Conservation (phyloP, 1,140 invertebrate genomes). For the Drosophila sproati region DNA sequence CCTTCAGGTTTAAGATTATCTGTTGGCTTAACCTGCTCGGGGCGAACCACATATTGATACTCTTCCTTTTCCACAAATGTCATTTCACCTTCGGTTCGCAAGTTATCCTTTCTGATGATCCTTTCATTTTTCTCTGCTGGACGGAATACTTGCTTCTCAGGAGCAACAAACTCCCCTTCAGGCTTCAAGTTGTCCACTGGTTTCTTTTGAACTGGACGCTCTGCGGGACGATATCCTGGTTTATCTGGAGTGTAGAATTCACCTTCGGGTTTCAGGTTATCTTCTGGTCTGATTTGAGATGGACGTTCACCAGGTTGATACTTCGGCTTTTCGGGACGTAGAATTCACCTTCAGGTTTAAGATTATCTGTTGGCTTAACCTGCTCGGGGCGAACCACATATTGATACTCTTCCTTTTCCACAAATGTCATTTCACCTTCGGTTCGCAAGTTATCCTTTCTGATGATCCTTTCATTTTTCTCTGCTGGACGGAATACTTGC, state of each 20-base stretch:
- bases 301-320: constrained; percentile 26
- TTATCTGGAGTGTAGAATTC: constrained; percentile 39
- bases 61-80: constrained; percentile 85
- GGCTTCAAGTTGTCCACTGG: too few species aligned
- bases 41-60: constrained; percentile 85
- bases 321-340: constrained; percentile 83
- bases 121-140: constrained; percentile 76
- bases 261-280: constrained; percentile 72
- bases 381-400: constrained; percentile 85
- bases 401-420: constrained; percentile 85
- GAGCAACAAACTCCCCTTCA: background rate
- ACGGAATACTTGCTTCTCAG: background rate
- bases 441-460: constrained; percentile 83
- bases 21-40: constrained; percentile 84
- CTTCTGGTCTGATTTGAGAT: constrained; percentile 21
- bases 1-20: constrained; percentile 84
- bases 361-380: constrained; percentile 86
- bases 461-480: constrained; percentile 86
- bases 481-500: constrained; percentile 47
- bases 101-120: constrained; percentile 85
- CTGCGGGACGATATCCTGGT: constrained; percentile 83
- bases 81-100: constrained; percentile 86
- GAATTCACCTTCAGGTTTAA: constrained; percentile 87
- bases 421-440: constrained; percentile 88
- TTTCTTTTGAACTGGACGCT: too few species aligned